phyloP scores from a whole-genome alignment of 2,797 vertebrate genomes.

The Hydrocynus forskahlii region DNA sequence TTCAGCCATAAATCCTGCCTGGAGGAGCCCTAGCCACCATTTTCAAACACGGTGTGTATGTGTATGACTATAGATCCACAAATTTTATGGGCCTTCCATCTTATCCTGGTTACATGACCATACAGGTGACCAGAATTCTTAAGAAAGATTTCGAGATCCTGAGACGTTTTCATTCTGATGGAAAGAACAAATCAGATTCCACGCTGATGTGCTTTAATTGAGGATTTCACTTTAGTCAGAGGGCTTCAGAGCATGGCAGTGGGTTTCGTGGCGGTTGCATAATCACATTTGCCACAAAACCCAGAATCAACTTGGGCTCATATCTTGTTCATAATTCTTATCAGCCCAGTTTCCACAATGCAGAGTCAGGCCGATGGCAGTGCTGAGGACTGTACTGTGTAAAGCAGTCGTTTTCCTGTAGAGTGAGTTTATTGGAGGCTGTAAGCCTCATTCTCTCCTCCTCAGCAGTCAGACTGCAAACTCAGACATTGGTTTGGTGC shows the following conservation, averaged over 20 bases:
- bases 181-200: background rate
- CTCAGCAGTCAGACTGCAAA: constrained; percentile 37
- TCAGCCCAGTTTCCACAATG: background rate
- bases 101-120: constrained; percentile 6
- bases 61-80: background rate
- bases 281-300: constrained; percentile 7
- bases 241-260: background rate
- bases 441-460: background rate
- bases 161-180: background rate
- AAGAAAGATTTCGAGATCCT: background rate
- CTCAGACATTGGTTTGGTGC: constrained; percentile 7
- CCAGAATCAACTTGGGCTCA: background rate
- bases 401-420: background rate
- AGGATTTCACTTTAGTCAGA: background rate
- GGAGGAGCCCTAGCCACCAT: constrained; percentile 36
- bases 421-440: constrained; percentile 1
- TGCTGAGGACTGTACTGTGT: background rate
- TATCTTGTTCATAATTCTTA: background rate
- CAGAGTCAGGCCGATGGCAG: background rate
- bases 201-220: background rate
- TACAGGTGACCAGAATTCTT: constrained; percentile 3
- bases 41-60: constrained; percentile 3
- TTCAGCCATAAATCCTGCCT: constrained; percentile 19
- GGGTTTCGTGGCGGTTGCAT: background rate
- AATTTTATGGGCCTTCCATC: background rate